Evolutionary conservation across 2,797 vertebrate genomes (phyloP), one percentile per base, ranked within the genome.

Genomic region (Pagetopsis macropterus): DNA sequence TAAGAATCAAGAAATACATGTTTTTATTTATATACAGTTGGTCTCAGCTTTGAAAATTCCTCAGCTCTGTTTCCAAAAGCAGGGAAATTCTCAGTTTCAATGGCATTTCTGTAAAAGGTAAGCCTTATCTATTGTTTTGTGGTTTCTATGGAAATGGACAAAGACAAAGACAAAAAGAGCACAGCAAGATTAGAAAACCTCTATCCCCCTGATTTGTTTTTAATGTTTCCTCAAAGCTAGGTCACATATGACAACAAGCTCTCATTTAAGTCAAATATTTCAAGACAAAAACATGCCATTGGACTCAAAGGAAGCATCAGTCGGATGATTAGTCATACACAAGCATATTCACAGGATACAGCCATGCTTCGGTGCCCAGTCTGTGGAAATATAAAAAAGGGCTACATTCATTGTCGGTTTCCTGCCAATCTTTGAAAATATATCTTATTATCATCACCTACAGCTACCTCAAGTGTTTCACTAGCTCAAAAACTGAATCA

Each of bases 61-160:
- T 64, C 27, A n/a, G 41, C 44, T 83, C 52, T 83, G 69, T 86
- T 82, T 87, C 46, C 55, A 66, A 19, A 75, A 88, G 77, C 81
- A 71, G 51, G 49, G 55, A 44, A 79, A 84, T 65, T 76, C 65
- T 75, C 48, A 23, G 55, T 79, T 68, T 78, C 59, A 67, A 45
- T 66, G 69, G n/a, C 49, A 76, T 70, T 81, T 76, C 62, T 82
- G 17, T 41, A 54, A 62, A 56, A 75, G 82, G 65, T 84, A 71
- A 84, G 65, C 71, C 64, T 72, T 79, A 72, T 84, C 65, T 49
- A 63, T 58, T 61, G 27, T 61, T 63, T 50, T 84, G 62, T 75
- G 72, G 75, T 37, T 65, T 81, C 37, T 74, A 59, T 67, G 60
- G 49, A 75, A 78, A 73, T 79, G 72, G 72, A 82, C 75, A 78